Evolutionary conservation across 2,113 vertebrate species (phyloP).

Genomic region (Amphiprion ocellaris): DNA sequence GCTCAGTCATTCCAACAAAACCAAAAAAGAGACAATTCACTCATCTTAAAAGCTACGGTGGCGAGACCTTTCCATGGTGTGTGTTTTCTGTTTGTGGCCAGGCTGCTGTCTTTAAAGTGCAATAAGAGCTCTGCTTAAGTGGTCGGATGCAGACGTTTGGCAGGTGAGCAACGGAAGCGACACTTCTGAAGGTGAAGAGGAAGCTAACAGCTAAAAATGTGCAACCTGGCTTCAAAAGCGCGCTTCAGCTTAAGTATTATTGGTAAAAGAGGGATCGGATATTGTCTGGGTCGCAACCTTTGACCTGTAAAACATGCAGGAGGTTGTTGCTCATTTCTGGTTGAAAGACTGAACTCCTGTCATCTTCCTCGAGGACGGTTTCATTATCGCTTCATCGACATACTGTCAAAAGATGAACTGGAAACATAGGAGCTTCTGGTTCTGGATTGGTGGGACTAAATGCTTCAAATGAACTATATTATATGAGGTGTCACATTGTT

Average conservation of each 20-base stretch:
- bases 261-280: neutral
- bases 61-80: neutral
- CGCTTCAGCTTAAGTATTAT: neutral
- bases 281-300: conserved; percentile 7
- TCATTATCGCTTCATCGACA: neutral
- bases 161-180: neutral
- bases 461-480: neutral
- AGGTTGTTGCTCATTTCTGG: conserved; percentile 14
- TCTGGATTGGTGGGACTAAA: neutral
- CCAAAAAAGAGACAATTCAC: neutral
- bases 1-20: neutral
- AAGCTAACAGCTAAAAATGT: neutral
- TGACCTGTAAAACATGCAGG: conserved; percentile 23
- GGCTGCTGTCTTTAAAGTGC: neutral
- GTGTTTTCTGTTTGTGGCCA: conserved; percentile 21
- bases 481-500: neutral
- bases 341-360: neutral
- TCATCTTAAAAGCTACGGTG: conserved; percentile 19
- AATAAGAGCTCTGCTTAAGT: neutral
- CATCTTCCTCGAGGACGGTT: neutral
- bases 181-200: neutral
- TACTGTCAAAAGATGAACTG: conserved; percentile 18
- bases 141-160: neutral
- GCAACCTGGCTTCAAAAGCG: neutral
- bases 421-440: conserved; percentile 8